Evolutionary conservation across 2,888 invertebrate species (phyloP), one percentile per base, ranked within the genome.

Genomic region (Drosophila testacea): DNA sequence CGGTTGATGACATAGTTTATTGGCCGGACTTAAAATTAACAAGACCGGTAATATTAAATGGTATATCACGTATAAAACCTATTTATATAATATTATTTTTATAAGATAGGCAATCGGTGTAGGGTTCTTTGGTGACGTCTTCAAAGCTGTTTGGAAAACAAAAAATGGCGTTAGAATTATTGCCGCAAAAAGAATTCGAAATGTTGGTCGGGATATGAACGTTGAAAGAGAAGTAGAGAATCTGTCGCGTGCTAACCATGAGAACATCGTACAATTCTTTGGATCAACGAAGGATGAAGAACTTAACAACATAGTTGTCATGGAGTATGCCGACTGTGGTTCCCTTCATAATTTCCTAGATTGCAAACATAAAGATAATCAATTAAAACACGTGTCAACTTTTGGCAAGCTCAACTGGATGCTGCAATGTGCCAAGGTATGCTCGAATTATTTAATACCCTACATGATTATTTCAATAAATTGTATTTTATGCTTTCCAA

Each of bases 321-420:
- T 67, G 67, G 67, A 67, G n/a, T 68, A 42, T 41, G 57, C 68
- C 2, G 51, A 68, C 9, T 46, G 56, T 41, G 68, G 68, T 28
- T 28, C 51, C 2, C 64, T 64, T 10, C 0, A 57, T 27, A 11
- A 47, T 7, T 68, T 39, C 13, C 7, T 68, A 11, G 38, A 68
- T 13, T 11, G 7, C 30, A 5, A 6, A 0, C 6, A 2, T 30
- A 6, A 16, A 27, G 30, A 50, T n/a, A 6, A 11, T 38, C 9
- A 4, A 6, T 4, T 27, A 10, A 16, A 7, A 11, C 2, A 28
- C 4, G 5, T 63, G 4, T 38, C 32, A 11, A 7, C 28, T n/a
- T n/a, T 4, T 22, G 48, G 5, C 7, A 55, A 30, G 0, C 34
- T 64, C 13, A 38, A 68, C 13, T 68, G 64, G 64, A 64, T 68